phyloP scores from a whole-genome alignment of 2,888 invertebrate genomes.

The Philaethria dido region DNA sequence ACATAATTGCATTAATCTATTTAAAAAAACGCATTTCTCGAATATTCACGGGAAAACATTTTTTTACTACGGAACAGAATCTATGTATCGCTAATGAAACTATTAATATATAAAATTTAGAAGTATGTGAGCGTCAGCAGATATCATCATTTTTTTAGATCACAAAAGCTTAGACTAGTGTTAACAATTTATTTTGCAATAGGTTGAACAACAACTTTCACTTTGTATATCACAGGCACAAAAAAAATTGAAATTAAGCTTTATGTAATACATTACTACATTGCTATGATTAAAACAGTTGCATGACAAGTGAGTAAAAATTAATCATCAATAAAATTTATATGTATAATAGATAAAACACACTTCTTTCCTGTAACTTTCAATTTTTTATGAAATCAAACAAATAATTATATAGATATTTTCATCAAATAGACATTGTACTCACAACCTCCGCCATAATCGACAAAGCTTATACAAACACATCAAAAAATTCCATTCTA shows the following conservation, averaged over 20 bases:
- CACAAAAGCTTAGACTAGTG: background rate
- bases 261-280: too few relatives aligned
- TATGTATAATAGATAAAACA: too few relatives aligned
- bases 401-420: background rate
- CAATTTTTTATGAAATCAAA: background rate
- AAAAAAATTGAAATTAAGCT: too few relatives aligned
- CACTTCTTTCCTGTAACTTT: background rate
- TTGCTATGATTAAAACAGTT: too few relatives aligned
- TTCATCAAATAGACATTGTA: background rate
- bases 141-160: too few relatives aligned
- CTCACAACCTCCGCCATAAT: slow-evolving; percentile 11
- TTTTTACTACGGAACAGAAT: background rate
- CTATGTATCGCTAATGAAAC: too few relatives aligned
- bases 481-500: background rate
- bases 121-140: too few relatives aligned
- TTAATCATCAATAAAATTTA: too few relatives aligned
- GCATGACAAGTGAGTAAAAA: too few relatives aligned
- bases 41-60: background rate
- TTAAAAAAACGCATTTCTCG: background rate
- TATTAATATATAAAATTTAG: too few relatives aligned
- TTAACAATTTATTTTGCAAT: background rate
- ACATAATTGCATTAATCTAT: background rate
- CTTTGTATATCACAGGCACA: background rate
- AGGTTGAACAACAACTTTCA: background rate
- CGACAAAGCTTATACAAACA: background rate